Evolutionary conservation across 2,113 vertebrate species (phyloP), one percentile per base, ranked within the genome.

Genomic region (Amphiprion percula): DNA sequence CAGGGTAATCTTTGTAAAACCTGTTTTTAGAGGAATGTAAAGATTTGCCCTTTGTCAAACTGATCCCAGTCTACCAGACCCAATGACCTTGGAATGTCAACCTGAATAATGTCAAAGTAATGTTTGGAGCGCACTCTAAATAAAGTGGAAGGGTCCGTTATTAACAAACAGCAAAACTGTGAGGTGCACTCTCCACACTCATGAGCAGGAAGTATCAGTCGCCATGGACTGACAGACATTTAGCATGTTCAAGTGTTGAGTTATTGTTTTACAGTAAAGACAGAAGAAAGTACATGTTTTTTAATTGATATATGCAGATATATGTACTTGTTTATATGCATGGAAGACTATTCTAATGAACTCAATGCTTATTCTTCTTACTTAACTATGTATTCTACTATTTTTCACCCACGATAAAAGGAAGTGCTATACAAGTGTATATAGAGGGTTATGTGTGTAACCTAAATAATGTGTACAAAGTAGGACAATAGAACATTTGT

Each of bases 11-110:
- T 39, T 10, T 23, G 49, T 9, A 33, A 23, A 12, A 61, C 28
- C 15, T 68, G 39, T 50, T 52, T 19, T 52, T n/a, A 52, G 8
- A 9, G 21, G 6, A 46, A 24, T 54, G 23, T 37, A 37, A 59
- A 66, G 46, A 49, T 52, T 53, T 68, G 49, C 7, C 49, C 17
- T 63, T 52, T 65, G 23, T 24, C 17, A 49, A 30, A 75, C 23
- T 10, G 33, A 58, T 60, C 7, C 49, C 12, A 0, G 54, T 28
- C 16, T 15, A 70, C n/a, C 12, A 5, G 24, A 37, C 33, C 46
- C 6, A 24, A 50, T 19, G 52, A 5, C 28, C 39, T 21, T 60
- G 3, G 8, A 50, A 30, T n/a, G 26, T 46, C 39, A 46, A 2
- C 12, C 19, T 52, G 19, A 4, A 19, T 21, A 52, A n/a, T 15